Conservation (phyloP, 2,888 invertebrate genomes). For the Eurytoma californica region DNA sequence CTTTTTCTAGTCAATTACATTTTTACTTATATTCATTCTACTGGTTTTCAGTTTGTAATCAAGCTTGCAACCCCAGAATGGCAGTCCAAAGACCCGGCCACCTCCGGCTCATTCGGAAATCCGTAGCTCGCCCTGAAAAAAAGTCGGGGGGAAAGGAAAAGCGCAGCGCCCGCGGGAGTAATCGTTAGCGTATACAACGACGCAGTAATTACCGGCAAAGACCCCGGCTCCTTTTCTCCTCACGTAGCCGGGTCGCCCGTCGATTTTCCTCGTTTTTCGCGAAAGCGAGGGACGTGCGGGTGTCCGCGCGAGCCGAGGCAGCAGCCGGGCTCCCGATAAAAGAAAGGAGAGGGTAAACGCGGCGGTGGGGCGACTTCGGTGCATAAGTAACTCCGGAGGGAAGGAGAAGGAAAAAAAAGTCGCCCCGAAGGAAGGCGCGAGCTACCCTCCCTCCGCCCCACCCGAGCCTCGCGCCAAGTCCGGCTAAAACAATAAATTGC, state of each 20-base stretch:
- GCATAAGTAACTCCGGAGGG: constrained; percentile 46
- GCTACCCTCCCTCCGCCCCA: constrained; percentile 52
- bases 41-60: too few relatives aligned
- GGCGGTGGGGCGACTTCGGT: constrained; percentile 25
- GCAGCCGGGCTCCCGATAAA: background rate
- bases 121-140: background rate
- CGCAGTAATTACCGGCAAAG: constrained; percentile 37
- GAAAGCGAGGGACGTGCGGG: constrained; percentile 24
- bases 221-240: constrained; percentile 26
- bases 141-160: too few relatives aligned
- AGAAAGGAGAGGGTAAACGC: constrained; percentile 3
- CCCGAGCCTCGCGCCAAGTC: constrained; percentile 62
- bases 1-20: too few relatives aligned
- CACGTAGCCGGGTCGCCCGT: constrained; percentile 2
- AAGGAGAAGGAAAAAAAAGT: background rate
- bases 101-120: background rate
- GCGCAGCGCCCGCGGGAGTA: background rate
- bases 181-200: constrained; percentile 33
- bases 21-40: too few relatives aligned
- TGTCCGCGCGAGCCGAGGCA: background rate
- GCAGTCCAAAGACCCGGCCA: background rate
- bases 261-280: constrained; percentile 44
- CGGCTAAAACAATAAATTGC: constrained; percentile 73
- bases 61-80: too few relatives aligned
- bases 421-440: constrained; percentile 8